Base-by-base conservation (phyloP, 2,113 vertebrate species). In the Ptyas mucosa region DNA sequence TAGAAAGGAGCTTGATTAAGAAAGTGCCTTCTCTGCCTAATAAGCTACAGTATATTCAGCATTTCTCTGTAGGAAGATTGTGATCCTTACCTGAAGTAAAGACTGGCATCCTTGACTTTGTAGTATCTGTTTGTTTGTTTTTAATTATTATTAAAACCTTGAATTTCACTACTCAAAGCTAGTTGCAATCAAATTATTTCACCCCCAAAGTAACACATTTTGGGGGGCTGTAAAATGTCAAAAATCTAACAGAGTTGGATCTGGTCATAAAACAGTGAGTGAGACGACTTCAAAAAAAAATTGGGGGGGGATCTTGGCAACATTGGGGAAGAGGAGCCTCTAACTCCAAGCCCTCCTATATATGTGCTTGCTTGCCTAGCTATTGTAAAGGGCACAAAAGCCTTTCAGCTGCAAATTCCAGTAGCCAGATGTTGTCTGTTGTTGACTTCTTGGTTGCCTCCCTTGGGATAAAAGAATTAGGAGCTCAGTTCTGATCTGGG, bases 391-490 rank as follows among this genome's bases (percentile, higher is more conserved):
- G 21, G 86, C 58, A 88, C 91, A 3, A 61, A 91, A 93, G 64
- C 88, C 92, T 46, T 92, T 96, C 95, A 90, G 18, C 69, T 52
- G 21, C 4, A 6, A 85, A 52, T n/a, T 89, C 90, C 90, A 86
- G 9, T n/a, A 93, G 24, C 18, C 87, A 53, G 58, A 54, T 64
- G 58, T 81, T 81, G 8, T 81, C 87, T 69, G 39, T 54, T 18
- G 0, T 26, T 94, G 61, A 26, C 6, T 85, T 53, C 29, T 61
- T 89, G 54, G 43, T 87, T 86, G 49, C 75, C 93, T 91, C 90
- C 52, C 53, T 85, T 21, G 90, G 49, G 90, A 89, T 93, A 58
- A 89, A 95, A 91, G 85, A 93, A 61, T 51, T 92, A 88, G 34
- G n/a, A 86, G 75, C 23, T 43, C 53, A 58, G 10, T 61, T 88